Conservation (phyloP, 2,888 invertebrate genomes). For the Penaeus monodon region DNA sequence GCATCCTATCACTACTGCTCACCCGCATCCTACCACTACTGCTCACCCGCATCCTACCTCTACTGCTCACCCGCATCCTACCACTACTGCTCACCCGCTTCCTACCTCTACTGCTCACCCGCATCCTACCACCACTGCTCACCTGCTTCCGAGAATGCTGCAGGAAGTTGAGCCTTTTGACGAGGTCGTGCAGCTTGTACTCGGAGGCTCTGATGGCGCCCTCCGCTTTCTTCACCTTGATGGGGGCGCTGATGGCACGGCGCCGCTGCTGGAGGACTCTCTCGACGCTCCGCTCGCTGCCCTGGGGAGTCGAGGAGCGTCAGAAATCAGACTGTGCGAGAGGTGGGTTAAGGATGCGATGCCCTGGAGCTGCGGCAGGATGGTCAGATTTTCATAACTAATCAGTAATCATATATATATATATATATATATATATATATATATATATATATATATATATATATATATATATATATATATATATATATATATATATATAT, state of each 20-base stretch:
- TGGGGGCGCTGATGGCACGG: not conserved
- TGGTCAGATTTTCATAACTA: too few species aligned
- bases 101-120: too few species aligned
- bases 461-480: too few species aligned
- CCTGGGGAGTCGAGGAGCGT: slow-evolving; percentile 11
- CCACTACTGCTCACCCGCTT: too few species aligned
- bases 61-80: too few species aligned
- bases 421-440: too few species aligned
- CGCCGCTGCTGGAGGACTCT: slow-evolving; percentile 42
- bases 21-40: slow-evolving; percentile 4
- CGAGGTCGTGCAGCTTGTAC: slow-evolving; percentile 61
- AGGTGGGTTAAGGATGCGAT: not conserved
- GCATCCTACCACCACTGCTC: not conserved
- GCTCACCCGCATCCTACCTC: too few species aligned
- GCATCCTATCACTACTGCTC: not conserved
- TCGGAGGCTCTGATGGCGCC: slow-evolving; percentile 42
- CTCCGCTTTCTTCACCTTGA: slow-evolving; percentile 34
- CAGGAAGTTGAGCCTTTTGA: slow-evolving; percentile 59
- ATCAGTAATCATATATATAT: too few species aligned
- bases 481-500: not conserved
- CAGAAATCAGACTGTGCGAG: not conserved
- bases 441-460: too few species aligned
- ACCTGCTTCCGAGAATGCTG: slow-evolving; percentile 50
- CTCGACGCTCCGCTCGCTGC: slow-evolving; percentile 58
- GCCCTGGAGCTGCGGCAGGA: too few species aligned